phyloP scores from a whole-genome alignment of 2,888 invertebrate species.

The Scaptomyza flava region DNA sequence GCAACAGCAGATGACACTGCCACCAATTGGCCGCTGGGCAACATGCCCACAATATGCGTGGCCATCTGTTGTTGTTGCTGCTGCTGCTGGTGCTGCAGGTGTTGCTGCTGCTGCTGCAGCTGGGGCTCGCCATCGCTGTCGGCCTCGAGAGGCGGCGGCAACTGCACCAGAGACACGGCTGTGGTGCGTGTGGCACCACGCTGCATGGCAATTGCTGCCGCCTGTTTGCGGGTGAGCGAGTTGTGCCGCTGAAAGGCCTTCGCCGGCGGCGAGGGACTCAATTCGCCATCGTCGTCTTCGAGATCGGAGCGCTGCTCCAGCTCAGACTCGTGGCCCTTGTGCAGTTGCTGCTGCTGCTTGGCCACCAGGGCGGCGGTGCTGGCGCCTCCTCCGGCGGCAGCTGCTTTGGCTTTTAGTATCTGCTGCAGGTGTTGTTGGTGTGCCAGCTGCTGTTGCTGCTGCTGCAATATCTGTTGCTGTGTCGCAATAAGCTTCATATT shows the following conservation, averaged over 20 bases:
- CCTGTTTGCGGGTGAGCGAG: constrained; percentile 87
- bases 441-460: constrained; percentile 80
- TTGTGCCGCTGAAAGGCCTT: constrained; percentile 87
- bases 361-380: constrained; percentile 81
- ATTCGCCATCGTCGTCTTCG: constrained; percentile 82
- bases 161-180: constrained; percentile 90
- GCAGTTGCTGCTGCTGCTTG: constrained; percentile 79
- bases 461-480: constrained; percentile 79
- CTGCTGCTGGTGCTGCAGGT: constrained; percentile 38
- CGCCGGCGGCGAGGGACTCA: constrained; percentile 85
- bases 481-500: constrained; percentile 81
- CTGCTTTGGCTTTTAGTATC: constrained; percentile 81
- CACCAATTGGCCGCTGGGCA: constrained; percentile 74
- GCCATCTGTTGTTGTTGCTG: constrained; percentile 69
- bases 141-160: constrained; percentile 91
- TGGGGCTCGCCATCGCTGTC: constrained; percentile 88
- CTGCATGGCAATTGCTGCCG: constrained; percentile 86
- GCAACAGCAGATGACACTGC: constrained; percentile 76
- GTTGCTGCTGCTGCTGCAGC: constrained; percentile 37
- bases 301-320: constrained; percentile 82
- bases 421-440: constrained; percentile 82
- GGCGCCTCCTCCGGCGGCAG: constrained; percentile 78
- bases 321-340: constrained; percentile 79
- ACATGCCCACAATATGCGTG: constrained; percentile 76
- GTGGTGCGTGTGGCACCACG: constrained; percentile 86